These are phyloP conservation scores for Tauraco erythrolophus DNA, from an alignment of 2,113 vertebrate genomes.

Conservation along the genomic window DNA sequence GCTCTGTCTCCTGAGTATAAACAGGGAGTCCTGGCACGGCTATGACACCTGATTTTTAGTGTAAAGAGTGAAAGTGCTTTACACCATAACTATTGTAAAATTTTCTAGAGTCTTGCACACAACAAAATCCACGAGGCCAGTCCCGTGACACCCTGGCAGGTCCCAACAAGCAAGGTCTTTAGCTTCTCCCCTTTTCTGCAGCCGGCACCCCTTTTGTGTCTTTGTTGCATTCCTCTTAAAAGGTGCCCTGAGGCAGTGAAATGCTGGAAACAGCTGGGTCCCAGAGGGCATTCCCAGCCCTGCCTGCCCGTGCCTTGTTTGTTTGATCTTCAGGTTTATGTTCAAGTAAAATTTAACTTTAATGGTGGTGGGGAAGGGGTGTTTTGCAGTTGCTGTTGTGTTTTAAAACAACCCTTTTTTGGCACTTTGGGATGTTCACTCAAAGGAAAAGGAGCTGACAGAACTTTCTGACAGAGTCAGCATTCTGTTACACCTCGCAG, in stretches of 20 bases:
- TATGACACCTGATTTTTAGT: neutral
- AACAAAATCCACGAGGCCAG: neutral
- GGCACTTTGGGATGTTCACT: neutral
- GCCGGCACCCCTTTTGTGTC: neutral
- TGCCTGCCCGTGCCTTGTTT: neutral
- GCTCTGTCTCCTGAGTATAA: neutral
- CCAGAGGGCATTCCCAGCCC: neutral
- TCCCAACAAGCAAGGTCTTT: neutral
- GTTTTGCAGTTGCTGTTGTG: neutral
- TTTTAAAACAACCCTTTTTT: neutral
- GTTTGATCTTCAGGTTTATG: neutral
- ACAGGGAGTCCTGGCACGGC: neutral
- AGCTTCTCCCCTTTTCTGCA: neutral
- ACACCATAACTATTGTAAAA: neutral
- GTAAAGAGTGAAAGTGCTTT: neutral
- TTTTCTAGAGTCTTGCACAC: neutral
- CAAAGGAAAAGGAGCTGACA: neutral
- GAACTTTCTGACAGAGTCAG: neutral
- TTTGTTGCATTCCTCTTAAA: neutral
- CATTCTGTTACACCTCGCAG: neutral
- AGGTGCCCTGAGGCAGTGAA: rapidly evolving
- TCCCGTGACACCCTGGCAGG: neutral
- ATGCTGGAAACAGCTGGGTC: neutral
- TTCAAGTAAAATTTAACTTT: neutral
- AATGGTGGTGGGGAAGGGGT: rapidly evolving